Base-by-base conservation (phyloP, 2,797 vertebrate genomes). In the Eupleurogrammus muticus region DNA sequence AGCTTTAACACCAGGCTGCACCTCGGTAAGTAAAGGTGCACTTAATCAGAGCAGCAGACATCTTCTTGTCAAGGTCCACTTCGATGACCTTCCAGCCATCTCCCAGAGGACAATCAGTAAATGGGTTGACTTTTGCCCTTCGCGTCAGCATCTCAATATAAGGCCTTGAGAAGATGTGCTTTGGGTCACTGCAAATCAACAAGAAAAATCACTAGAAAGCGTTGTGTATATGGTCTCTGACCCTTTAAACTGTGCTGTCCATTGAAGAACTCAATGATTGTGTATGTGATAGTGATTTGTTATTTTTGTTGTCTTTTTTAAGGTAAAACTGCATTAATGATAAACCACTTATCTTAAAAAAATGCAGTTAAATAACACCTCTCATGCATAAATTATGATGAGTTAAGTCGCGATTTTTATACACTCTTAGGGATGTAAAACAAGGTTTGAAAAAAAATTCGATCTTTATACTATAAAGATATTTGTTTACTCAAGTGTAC, bases 1-100 rank as follows among this genome's bases (percentile, higher is more conserved):
- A 38, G 47, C 20, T 7, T 5, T 32, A 13, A 42, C 20, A 53
- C 19, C 1, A 5, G 11, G 32, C 10, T 51, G 85, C 83, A 94
- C 92, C 91, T 91, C 82, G 52, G 83, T 94, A 90, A 63, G 55
- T 49, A 77, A 92, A 94, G 80, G 87, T 87, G 71, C 93, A 94
- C 67, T 85, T 89, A 73, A 93, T 89, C 51, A 57, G 42, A 40
- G 85, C 64, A 13, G 65, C 75, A 13, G 91, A 91, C 85, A 94
- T 92, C 59, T 65, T 82, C 58, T 51, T 47, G 60, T 94, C 92
- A 7, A 94, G 66, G 56, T 92, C 88, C 71, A 74, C 76, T 56
- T 94, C 92, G 1, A 55, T 58, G 7, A 89, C 72, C 73, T 83
- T 90, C 93, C 93, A 94, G 23, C 52, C 47, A 1, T 89, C 83